Conservation (phyloP, 1,140 invertebrate genomes). For the Neodiprion pinetum region DNA sequence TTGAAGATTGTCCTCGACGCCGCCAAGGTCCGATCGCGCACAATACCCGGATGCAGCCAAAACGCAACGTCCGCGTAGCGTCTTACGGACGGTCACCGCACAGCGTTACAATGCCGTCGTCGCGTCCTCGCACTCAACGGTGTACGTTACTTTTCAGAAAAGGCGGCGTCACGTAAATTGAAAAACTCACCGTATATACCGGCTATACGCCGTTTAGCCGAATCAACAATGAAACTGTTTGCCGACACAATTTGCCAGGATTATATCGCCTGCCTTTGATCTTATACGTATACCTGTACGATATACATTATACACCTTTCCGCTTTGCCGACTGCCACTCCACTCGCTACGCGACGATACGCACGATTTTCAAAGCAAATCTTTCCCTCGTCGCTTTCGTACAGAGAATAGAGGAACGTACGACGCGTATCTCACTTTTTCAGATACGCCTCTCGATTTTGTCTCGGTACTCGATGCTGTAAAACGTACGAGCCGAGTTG, state of each 20-base stretch:
- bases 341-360: too few relatives aligned
- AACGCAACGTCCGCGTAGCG: background rate
- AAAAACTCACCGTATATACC: background rate
- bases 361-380: too few relatives aligned
- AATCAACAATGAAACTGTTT: slow-evolving; percentile 54
- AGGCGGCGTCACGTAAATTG: slow-evolving; percentile 58
- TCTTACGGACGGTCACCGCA: slow-evolving; percentile 8
- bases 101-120: background rate
- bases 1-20: too few relatives aligned
- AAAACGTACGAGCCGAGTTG: too few relatives aligned
- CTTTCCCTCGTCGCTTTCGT: too few relatives aligned
- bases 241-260: slow-evolving; percentile 50
- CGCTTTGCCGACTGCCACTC: too few relatives aligned
- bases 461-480: too few relatives aligned
- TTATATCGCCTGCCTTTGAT: background rate
- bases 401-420: too few relatives aligned
- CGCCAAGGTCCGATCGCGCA: slow-evolving; percentile 36
- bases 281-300: too few relatives aligned
- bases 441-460: too few relatives aligned
- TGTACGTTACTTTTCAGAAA: slow-evolving; percentile 64
- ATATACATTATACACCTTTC: background rate
- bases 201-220: slow-evolving; percentile 39
- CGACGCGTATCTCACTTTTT: too few relatives aligned
- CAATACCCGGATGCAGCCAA: slow-evolving; percentile 24
- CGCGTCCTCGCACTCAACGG: slow-evolving; percentile 36